Evolutionary conservation across 2,888 invertebrate species (phyloP).

Genomic region (Phragmatobia fuliginosa): DNA sequence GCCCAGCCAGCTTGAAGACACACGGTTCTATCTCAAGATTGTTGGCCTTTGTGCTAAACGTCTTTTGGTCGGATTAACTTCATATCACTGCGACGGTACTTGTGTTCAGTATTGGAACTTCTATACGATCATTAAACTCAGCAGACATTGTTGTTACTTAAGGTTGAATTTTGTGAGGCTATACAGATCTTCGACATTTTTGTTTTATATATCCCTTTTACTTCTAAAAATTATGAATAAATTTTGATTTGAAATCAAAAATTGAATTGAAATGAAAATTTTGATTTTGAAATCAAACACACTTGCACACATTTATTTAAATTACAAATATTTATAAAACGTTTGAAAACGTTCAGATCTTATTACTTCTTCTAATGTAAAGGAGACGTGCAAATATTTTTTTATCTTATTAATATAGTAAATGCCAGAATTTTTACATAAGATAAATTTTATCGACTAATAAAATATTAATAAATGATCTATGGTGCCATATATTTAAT

Average conservation of each 20-base stretch:
- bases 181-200: neutral
- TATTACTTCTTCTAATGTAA: neutral
- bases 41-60: slow-evolving; percentile 20
- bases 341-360: neutral
- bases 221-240: too few relatives aligned
- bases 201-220: too few relatives aligned
- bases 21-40: slow-evolving; percentile 15
- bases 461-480: too few relatives aligned
- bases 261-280: too few relatives aligned
- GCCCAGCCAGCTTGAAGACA: slow-evolving; percentile 17
- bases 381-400: neutral
- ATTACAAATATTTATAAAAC: too few relatives aligned
- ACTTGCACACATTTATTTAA: too few relatives aligned
- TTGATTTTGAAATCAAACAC: too few relatives aligned
- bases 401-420: neutral
- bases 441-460: too few relatives aligned
- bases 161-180: neutral
- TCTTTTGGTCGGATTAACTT: slow-evolving; percentile 23
- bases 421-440: neutral
- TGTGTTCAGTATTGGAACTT: slow-evolving; percentile 12
- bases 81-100: slow-evolving; percentile 15
- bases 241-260: too few relatives aligned
- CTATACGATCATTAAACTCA: neutral
- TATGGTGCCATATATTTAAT: neutral
- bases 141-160: neutral